These are phyloP conservation scores for Fregetta grallaria DNA, from an alignment of 2,113 vertebrate species.

Conservation along the genomic window DNA sequence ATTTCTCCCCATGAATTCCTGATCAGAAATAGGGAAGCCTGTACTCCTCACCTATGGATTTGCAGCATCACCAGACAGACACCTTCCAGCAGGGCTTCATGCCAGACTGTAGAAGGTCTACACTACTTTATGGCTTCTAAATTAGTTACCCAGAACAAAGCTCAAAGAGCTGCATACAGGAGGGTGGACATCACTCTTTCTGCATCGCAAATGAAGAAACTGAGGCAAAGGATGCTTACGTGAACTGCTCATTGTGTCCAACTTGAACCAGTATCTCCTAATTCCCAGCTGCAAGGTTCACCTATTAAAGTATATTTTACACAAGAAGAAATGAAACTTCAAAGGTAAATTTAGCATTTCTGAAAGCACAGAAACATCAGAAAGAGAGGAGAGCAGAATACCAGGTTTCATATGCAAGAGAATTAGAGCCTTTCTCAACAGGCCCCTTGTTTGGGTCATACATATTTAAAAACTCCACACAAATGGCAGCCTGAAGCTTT, in stretches of 20 bases:
- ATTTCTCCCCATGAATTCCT: not conserved
- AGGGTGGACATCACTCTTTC: not conserved
- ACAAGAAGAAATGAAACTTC: not conserved
- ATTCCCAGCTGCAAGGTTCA: not conserved
- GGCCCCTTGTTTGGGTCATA: not conserved
- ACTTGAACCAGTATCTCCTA: not conserved
- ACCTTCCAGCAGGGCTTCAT: not conserved
- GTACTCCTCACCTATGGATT: not conserved
- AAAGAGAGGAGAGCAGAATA: not conserved
- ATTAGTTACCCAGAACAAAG: not conserved
- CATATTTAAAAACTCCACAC: conserved; percentile 14
- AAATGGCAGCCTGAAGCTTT: conserved; percentile 10
- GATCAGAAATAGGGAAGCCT: not conserved
- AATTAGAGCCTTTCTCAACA: not conserved
- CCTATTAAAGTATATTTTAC: not conserved
- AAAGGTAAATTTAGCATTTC: not conserved
- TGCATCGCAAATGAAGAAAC: not conserved
- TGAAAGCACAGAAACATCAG: not conserved
- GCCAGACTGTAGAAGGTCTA: not conserved
- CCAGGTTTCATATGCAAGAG: not conserved
- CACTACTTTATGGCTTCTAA: not conserved
- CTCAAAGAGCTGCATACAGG: not conserved
- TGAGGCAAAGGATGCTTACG: not conserved
- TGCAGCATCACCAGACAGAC: not conserved
- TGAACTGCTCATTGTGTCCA: not conserved